Evolutionary conservation across 2,113 vertebrate genomes (phyloP).

Genomic region (Vidua macroura): DNA sequence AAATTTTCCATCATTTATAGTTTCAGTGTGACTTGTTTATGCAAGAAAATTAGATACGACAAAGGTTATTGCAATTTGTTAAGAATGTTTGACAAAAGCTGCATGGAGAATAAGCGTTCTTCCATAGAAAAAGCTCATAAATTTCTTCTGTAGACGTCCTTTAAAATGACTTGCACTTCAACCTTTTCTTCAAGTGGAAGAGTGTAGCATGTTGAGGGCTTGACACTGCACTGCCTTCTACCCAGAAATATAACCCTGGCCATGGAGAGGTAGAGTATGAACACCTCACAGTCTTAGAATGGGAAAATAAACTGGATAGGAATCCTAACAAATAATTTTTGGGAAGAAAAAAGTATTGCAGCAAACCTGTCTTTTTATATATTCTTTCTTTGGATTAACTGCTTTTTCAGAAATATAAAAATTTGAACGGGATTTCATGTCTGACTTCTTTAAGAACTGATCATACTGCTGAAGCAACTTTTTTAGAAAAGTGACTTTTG

Average conservation of each 20-base stretch:
- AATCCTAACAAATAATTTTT: not conserved
- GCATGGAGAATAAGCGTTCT: constrained; percentile 55
- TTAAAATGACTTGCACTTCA: constrained; percentile 50
- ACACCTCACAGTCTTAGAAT: not conserved
- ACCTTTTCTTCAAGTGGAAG: constrained; percentile 20
- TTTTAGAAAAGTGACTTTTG: not conserved
- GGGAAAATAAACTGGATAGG: not conserved
- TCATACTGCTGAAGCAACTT: not conserved
- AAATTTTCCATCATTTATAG: constrained; percentile 76
- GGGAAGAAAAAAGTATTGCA: not conserved
- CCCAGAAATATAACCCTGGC: not conserved
- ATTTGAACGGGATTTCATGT: not conserved
- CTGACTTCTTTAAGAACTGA: not conserved
- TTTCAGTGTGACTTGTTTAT: constrained; percentile 74
- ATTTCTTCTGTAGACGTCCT: constrained; percentile 55
- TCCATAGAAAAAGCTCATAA: constrained; percentile 60
- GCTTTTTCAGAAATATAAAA: not conserved
- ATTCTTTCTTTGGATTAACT: not conserved
- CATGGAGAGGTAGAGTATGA: not conserved
- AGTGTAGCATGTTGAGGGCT: not conserved
- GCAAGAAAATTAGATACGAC: constrained; percentile 67
- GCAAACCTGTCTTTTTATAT: not conserved
- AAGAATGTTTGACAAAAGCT: constrained; percentile 72
- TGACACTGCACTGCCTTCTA: not conserved
- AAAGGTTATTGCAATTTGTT: constrained; percentile 71